phyloP scores from a whole-genome alignment of 1,140 invertebrate species.

The Nasonia longicornis region DNA sequence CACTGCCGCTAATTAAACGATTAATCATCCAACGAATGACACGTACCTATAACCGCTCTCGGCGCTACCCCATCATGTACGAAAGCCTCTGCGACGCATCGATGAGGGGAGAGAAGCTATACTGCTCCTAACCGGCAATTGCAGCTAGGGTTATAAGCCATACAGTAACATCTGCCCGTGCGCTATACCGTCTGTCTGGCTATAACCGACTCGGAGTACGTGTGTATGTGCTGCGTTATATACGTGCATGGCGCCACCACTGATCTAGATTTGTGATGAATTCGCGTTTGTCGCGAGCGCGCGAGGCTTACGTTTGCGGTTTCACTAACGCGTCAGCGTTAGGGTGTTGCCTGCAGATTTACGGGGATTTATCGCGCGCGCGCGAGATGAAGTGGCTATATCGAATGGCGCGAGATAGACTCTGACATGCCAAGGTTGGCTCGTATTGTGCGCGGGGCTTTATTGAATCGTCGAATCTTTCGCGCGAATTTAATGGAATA shows the following conservation, averaged over 20 bases:
- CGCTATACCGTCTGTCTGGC: neutral
- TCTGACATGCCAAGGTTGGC: no score
- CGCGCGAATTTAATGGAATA: no score
- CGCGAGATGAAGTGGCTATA: neutral
- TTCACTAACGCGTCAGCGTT: conserved; percentile 13
- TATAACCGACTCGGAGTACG: no score
- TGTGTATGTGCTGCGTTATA: neutral
- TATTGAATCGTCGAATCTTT: no score
- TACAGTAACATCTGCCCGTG: neutral
- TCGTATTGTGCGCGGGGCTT: no score
- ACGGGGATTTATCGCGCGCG: neutral
- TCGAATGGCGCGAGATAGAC: neutral
- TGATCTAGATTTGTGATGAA: conserved; percentile 24
- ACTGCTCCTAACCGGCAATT: neutral
- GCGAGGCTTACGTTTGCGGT: neutral
- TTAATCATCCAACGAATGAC: conserved; percentile 69
- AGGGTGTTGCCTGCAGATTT: neutral
- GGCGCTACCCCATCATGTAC: neutral
- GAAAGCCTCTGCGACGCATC: neutral
- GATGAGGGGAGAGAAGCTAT: neutral
- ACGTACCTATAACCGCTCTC: conserved; percentile 56
- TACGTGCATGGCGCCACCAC: neutral
- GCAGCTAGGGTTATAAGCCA: no score
- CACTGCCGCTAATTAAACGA: conserved; percentile 68
- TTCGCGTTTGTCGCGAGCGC: neutral